Percentiles rank a stretch among this genome's conserved stretches.
Evolutionary conservation across 2,888 invertebrate genomes (phyloP).

Genomic region (Apantesis nais): DNA sequence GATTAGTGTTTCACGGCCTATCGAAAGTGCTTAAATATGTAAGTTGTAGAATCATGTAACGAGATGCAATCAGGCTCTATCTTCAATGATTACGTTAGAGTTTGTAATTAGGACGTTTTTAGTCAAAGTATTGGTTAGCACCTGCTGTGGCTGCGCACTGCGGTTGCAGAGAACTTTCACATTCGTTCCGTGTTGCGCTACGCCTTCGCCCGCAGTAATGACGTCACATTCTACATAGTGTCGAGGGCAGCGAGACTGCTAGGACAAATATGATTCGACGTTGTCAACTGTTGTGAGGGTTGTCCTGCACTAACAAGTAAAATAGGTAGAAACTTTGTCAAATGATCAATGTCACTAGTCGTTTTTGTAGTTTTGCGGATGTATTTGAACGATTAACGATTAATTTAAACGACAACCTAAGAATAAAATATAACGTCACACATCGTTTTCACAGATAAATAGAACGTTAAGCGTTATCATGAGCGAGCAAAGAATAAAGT

Average conservation of each 20-base stretch:
- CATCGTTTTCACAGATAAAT: background rate
- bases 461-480: background rate
- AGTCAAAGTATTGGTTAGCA: constrained; percentile 70
- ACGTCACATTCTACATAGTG: constrained; percentile 66
- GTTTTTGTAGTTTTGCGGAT: background rate
- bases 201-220: constrained; percentile 66
- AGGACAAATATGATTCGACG: constrained; percentile 28
- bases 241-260: constrained; percentile 50
- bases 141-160: constrained; percentile 69
- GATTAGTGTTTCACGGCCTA: constrained; percentile 12
- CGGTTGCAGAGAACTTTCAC: constrained; percentile 80
- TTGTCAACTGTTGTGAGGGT: constrained; percentile 37
- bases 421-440: background rate
- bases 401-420: background rate
- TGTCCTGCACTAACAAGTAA: constrained; percentile 29
- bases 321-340: background rate
- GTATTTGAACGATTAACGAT: background rate
- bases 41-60: constrained; percentile 18
- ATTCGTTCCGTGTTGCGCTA: constrained; percentile 78
- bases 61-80: constrained; percentile 27
- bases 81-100: constrained; percentile 40
- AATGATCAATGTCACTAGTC: background rate
- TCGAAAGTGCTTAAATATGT: constrained; percentile 18
- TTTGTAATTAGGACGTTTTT: constrained; percentile 49
- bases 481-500: background rate